Conservation (phyloP, 2,888 invertebrate species). For the Agrenia bidenticulata region DNA sequence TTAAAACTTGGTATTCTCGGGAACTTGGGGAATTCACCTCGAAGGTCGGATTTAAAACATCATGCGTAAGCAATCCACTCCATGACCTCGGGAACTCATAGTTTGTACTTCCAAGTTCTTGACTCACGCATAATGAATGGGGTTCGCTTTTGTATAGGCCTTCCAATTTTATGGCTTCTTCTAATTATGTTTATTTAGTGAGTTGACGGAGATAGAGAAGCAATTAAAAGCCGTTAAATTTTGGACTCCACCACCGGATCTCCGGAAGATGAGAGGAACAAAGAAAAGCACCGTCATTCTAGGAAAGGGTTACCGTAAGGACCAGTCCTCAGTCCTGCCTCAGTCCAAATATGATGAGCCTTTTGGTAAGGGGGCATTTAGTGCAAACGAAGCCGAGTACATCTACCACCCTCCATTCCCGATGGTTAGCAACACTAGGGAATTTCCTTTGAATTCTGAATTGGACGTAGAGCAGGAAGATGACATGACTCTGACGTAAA, state of each 20-base stretch:
- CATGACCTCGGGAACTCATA: too few relatives aligned
- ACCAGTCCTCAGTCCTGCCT: too few relatives aligned
- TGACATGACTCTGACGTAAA: too few relatives aligned
- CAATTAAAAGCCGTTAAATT: constrained; percentile 36
- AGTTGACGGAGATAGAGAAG: constrained; percentile 37
- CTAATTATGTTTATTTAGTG: constrained; percentile 20
- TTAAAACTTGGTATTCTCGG: too few relatives aligned
- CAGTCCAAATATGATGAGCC: neutral
- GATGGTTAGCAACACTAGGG: neutral
- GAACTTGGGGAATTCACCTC: too few relatives aligned
- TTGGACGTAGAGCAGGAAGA: neutral
- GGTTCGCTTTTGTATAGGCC: too few relatives aligned
- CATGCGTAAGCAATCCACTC: too few relatives aligned
- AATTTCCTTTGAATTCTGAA: constrained; percentile 1
- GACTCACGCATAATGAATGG: too few relatives aligned
- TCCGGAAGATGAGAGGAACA: constrained; percentile 1
- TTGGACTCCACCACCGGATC: constrained; percentile 25
- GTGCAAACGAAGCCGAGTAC: neutral
- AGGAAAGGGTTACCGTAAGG: neutral
- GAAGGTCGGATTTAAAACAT: too few relatives aligned
- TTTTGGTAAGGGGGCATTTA: too few relatives aligned
- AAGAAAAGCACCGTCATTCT: neutral
- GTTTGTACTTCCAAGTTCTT: too few relatives aligned
- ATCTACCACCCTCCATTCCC: neutral
- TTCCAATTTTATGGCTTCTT: too few relatives aligned